phyloP scores from a whole-genome alignment of 2,113 vertebrate genomes.

The Mus musculus region GRCm39 chr12:90576001-90576500 shows the following conservation, averaged over 20 bases:
- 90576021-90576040: background rate
- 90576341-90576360: conserved; percentile 15
- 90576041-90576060: background rate
- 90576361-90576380: background rate
- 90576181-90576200: background rate
- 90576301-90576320: background rate
- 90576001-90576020: background rate
- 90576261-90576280: conserved; percentile 20
- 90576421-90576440: background rate
- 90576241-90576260: background rate
- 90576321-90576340: background rate
- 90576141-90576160: background rate
- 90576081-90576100: background rate
- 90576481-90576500: conserved; percentile 40
- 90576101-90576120: background rate
- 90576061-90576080: background rate
- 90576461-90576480: background rate
- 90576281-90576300: background rate
- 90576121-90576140: background rate
- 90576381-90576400: background rate
- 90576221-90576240: conserved; percentile 18
- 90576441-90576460: background rate
- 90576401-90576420: background rate
- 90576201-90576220: background rate
- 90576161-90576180: background rate